These are phyloP conservation scores for Propithecus deckenii DNA, from an alignment of 2,797 vertebrate species.

Conservation along the genomic window DNA sequence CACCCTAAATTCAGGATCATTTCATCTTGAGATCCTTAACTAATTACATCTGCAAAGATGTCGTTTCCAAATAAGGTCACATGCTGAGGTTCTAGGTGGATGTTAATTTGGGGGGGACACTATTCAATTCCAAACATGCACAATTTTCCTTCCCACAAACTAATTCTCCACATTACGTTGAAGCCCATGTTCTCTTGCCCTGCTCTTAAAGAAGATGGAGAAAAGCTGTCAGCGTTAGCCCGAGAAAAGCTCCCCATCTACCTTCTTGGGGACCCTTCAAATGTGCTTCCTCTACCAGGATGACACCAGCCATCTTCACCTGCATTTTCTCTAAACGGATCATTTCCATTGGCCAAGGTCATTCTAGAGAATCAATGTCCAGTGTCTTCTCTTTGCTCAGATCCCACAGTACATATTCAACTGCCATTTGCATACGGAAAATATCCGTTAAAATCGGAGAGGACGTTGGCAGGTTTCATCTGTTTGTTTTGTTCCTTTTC, in stretches of 20 bases:
- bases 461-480: background rate
- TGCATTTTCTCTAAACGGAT: background rate
- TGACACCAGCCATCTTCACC: background rate
- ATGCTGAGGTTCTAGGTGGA: background rate
- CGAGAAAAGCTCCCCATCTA: background rate
- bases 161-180: background rate
- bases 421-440: background rate
- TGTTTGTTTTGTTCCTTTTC: background rate
- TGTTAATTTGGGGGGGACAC: background rate
- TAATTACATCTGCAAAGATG: background rate
- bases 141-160: background rate
- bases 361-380: background rate
- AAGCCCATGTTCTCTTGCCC: background rate
- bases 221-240: background rate
- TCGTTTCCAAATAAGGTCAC: background rate
- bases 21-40: background rate
- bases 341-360: background rate
- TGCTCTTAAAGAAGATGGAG: background rate
- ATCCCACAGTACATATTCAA: background rate
- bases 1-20: background rate
- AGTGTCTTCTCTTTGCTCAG: background rate
- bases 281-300: background rate
- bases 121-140: background rate
- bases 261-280: background rate
- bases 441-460: background rate